Evolutionary conservation across 2,888 invertebrate species (phyloP).

Genomic region (Mythimna loreyi): DNA sequence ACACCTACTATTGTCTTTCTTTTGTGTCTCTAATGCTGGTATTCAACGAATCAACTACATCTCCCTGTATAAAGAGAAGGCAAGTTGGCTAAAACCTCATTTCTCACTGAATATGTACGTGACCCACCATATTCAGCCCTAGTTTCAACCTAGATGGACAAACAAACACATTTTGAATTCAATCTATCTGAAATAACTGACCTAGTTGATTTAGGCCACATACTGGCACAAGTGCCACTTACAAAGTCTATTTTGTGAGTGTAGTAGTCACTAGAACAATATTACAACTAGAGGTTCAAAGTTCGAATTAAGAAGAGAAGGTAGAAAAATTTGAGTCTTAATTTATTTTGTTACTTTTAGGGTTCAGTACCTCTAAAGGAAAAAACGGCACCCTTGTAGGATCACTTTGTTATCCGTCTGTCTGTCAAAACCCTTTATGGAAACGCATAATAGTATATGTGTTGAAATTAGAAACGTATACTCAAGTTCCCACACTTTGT

Average conservation of each 20-base stretch:
- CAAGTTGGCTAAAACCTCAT: constrained; percentile 4
- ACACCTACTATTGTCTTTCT: too few relatives aligned
- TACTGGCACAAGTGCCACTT: constrained; percentile 18
- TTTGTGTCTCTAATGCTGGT: too few relatives aligned
- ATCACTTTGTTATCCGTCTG: too few relatives aligned
- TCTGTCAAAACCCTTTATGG: too few relatives aligned
- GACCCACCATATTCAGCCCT: constrained; percentile 26
- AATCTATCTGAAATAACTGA: constrained; percentile 39
- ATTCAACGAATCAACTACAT: not conserved
- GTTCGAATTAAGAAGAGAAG: not conserved
- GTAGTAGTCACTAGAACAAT: too few relatives aligned
- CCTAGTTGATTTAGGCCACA: constrained; percentile 36
- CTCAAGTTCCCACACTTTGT: too few relatives aligned
- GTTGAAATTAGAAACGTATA: too few relatives aligned
- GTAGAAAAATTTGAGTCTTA: too few relatives aligned
- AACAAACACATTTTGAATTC: constrained; percentile 42
- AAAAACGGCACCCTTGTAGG: too few relatives aligned
- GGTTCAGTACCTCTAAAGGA: too few relatives aligned
- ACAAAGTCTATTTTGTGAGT: not conserved
- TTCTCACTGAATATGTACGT: constrained; percentile 13
- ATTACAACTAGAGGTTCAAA: not conserved
- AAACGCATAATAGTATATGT: too few relatives aligned
- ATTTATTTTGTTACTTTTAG: too few relatives aligned
- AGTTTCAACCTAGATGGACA: constrained; percentile 32
- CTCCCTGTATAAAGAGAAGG: not conserved